These are phyloP conservation scores for Cebidichthys violaceus DNA, from an alignment of 2,113 vertebrate genomes.

Conservation along the genomic window DNA sequence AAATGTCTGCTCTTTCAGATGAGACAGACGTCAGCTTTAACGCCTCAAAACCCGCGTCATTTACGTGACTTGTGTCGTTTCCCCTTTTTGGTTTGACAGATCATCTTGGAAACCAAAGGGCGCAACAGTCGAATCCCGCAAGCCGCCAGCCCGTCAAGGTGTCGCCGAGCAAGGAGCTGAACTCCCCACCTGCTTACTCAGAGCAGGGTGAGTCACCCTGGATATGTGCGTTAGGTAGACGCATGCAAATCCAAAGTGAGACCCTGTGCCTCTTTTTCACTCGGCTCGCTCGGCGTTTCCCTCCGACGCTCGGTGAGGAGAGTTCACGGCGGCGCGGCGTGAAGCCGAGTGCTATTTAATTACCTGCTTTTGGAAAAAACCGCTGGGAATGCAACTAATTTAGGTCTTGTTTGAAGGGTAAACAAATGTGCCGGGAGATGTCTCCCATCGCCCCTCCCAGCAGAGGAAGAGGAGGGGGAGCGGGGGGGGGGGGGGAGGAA, in stretches of 20 bases:
- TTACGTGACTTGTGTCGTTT: not conserved
- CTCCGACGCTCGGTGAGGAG: not conserved
- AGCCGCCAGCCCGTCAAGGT: not conserved
- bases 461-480: constrained; percentile 36
- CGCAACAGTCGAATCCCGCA: not conserved
- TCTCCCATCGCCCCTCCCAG: constrained; percentile 55
- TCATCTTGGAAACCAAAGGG: not conserved
- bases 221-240: not conserved
- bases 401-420: constrained; percentile 69
- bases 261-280: not conserved
- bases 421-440: constrained; percentile 67
- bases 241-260: not conserved
- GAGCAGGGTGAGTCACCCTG: constrained; percentile 25
- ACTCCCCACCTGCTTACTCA: not conserved
- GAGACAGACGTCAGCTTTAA: not conserved
- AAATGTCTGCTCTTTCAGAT: not conserved
- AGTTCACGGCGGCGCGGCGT: constrained; percentile 13
- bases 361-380: constrained; percentile 67
- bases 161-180: not conserved
- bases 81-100: constrained; percentile 1
- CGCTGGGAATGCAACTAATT: constrained; percentile 63
- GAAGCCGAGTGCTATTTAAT: constrained; percentile 59
- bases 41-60: not conserved
- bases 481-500: constrained; percentile 4
- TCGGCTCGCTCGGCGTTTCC: constrained; percentile 3